Conservation (phyloP, 1,140 invertebrate species). For the Trissolcus basalis region DNA sequence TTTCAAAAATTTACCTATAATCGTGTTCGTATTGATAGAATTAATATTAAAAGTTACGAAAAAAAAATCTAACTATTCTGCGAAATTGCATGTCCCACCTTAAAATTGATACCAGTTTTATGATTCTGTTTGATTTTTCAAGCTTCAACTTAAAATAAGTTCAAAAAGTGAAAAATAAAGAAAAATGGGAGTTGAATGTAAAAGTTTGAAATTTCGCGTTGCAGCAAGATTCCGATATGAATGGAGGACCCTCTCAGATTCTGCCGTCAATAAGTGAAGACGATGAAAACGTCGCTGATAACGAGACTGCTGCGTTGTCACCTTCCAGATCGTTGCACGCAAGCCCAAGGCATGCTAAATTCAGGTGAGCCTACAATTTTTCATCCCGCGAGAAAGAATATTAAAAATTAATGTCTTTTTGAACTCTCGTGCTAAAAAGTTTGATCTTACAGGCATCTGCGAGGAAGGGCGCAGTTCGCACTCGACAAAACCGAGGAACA, state of each 20-base stretch:
- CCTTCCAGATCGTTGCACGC: conserved; percentile 79
- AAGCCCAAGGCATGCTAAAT: conserved; percentile 83
- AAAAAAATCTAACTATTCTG: too few species aligned
- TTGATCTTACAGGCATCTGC: conserved; percentile 27
- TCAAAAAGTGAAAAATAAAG: too few species aligned
- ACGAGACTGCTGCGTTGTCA: conserved; percentile 79
- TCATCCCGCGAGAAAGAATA: background rate
- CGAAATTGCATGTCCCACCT: too few species aligned
- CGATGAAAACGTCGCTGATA: conserved; percentile 87
- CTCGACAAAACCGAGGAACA: conserved; percentile 68
- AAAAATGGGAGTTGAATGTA: too few species aligned
- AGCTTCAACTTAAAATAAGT: too few species aligned
- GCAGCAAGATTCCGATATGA: conserved; percentile 86
- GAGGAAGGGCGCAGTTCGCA: conserved; percentile 38
- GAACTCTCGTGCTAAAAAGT: too few species aligned
- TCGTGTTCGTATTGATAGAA: too few species aligned
- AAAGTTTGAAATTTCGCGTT: conserved; percentile 11
- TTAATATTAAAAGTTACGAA: too few species aligned
- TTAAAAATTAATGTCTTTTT: too few species aligned
- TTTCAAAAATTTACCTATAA: too few species aligned
- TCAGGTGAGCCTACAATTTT: conserved; percentile 73
- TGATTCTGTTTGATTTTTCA: too few species aligned
- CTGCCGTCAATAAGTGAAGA: conserved; percentile 94
- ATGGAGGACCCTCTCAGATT: conserved; percentile 86
- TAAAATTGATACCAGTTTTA: too few species aligned